These are phyloP conservation scores for Lymantria dispar DNA, from an alignment of 2,888 invertebrate species.

Conservation along the genomic window DNA sequence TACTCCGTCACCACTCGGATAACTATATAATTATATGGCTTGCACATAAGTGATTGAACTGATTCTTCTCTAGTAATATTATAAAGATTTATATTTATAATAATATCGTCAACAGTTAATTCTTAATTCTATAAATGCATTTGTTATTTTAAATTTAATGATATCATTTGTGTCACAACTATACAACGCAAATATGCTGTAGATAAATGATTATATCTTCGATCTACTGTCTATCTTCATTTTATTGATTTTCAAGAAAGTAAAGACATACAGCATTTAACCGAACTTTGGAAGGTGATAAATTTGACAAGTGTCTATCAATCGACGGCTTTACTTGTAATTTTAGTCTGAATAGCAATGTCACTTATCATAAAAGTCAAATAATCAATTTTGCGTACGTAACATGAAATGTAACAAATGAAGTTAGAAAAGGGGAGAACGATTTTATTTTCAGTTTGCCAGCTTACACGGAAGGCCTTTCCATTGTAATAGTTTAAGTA, in stretches of 20 bases:
- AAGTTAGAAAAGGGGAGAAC: not conserved
- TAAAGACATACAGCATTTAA: conserved; percentile 12
- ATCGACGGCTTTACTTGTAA: conserved; percentile 38
- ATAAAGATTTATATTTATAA: too few species aligned
- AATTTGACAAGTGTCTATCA: conserved; percentile 46
- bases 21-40: too few species aligned
- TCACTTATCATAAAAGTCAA: conserved; percentile 37
- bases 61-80: too few species aligned
- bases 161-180: too few species aligned
- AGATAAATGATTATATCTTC: not conserved
- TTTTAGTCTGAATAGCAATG: conserved; percentile 42
- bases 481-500: not conserved
- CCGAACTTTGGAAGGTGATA: conserved; percentile 31
- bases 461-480: not conserved
- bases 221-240: conserved; percentile 18
- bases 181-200: too few species aligned
- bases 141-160: too few species aligned
- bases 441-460: not conserved
- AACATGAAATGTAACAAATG: not conserved
- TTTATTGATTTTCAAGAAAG: conserved; percentile 18
- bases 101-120: too few species aligned
- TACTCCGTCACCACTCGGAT: too few species aligned
- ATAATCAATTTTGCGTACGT: conserved; percentile 27
- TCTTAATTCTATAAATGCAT: too few species aligned
- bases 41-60: too few species aligned